Conservation (phyloP, 1,140 invertebrate genomes). For the Bradysia coprophila region DNA sequence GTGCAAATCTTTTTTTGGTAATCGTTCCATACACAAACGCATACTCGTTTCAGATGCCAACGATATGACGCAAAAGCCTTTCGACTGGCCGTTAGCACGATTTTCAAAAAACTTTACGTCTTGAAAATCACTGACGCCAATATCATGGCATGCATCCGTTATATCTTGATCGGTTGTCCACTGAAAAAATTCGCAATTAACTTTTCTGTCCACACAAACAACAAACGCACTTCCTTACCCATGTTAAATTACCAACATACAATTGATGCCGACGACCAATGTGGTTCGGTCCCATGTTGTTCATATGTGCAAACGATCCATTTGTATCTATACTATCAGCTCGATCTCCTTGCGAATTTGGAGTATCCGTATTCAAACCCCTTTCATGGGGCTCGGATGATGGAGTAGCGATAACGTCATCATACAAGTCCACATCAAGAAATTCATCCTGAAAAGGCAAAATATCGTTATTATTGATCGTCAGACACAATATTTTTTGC, state of each 20-base stretch:
- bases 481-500: neutral
- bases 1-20: conserved; percentile 88
- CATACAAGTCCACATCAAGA: conserved; percentile 82
- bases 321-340: conserved; percentile 35
- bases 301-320: conserved; percentile 45
- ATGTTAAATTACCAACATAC: conserved; percentile 89
- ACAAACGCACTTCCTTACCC: no score
- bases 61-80: conserved; percentile 90
- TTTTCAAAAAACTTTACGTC: conserved; percentile 99
- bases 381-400: conserved; percentile 19
- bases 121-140: conserved; percentile 85
- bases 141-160: conserved; percentile 60
- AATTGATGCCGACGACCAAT: conserved; percentile 67
- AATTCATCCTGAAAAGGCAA: conserved; percentile 53
- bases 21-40: conserved; percentile 73
- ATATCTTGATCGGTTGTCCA: conserved; percentile 98
- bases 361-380: conserved; percentile 2
- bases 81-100: conserved; percentile 95
- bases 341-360: conserved; percentile 5
- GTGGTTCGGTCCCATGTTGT: conserved; percentile 47
- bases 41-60: conserved; percentile 84
- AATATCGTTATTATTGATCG: neutral
- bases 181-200: conserved; percentile 28
- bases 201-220: conserved; percentile 1
- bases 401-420: conserved; percentile 81